Percentiles rank a stretch among this genome's conserved stretches.
Evolutionary conservation across 2,113 vertebrate species (phyloP).

Genomic region (Diadophis punctatus): DNA sequence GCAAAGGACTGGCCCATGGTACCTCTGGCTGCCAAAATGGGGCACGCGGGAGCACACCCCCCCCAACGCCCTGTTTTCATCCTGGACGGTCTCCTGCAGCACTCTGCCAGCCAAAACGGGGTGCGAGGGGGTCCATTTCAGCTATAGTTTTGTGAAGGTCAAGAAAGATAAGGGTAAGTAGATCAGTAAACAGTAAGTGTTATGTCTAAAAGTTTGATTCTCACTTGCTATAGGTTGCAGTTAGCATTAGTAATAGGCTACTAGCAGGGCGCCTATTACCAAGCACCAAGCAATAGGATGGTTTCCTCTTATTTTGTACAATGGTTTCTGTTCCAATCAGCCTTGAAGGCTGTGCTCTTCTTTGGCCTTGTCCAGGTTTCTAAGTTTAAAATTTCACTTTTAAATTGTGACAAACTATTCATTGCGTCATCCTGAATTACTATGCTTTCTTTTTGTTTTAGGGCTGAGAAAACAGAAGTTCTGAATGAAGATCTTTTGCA

Average conservation of each 20-base stretch:
- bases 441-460: constrained; percentile 52
- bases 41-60: too few species aligned
- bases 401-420: neutral
- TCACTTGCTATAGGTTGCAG: neutral
- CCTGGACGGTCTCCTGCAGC: too few species aligned
- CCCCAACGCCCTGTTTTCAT: too few species aligned
- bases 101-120: too few species aligned
- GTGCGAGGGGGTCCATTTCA: neutral
- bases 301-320: neutral
- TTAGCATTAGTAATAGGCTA: neutral
- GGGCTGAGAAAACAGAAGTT: constrained; percentile 97
- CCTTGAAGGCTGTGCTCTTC: neutral
- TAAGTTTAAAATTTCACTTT: neutral
- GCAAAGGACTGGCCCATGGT: too few species aligned
- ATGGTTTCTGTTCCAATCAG: neutral
- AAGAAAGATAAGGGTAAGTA: neutral
- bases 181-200: neutral
- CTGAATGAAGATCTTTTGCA: constrained; percentile 92
- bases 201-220: neutral
- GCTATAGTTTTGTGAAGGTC: neutral
- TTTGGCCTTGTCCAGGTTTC: neutral
- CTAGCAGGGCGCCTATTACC: too few species aligned
- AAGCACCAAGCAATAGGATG: neutral
- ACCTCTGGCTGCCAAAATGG: too few species aligned
- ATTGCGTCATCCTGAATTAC: accelerated